Evolutionary conservation across 2,888 invertebrate species (phyloP).

Genomic region (Empis livida): DNA sequence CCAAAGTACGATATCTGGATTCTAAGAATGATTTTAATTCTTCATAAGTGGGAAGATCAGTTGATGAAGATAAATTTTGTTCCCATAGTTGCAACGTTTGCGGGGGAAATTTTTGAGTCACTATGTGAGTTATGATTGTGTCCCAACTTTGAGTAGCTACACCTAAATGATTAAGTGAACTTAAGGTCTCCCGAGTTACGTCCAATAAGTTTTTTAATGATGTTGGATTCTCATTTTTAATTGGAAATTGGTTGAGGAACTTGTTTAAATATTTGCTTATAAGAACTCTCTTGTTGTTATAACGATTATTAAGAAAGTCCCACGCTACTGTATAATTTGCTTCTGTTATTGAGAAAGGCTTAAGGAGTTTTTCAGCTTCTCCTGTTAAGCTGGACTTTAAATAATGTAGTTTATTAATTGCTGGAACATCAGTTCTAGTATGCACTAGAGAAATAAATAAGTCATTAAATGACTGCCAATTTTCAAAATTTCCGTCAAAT

Average conservation of each 20-base stretch:
- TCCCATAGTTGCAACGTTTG: too few species aligned
- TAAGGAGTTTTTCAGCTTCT: neutral
- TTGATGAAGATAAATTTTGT: too few species aligned
- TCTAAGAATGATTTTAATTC: too few species aligned
- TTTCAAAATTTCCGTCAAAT: neutral
- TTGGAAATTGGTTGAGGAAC: neutral
- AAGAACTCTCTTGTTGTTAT: neutral
- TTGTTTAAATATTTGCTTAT: neutral
- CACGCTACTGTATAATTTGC: neutral
- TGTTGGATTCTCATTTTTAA: too few species aligned
- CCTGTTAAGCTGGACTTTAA: neutral
- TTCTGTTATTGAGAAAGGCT: neutral
- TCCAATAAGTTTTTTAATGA: too few species aligned
- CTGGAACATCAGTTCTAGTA: neutral
- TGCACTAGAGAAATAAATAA: neutral
- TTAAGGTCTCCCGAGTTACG: too few species aligned
- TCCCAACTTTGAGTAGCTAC: too few species aligned
- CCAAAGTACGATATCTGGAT: too few species aligned
- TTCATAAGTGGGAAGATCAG: too few species aligned
- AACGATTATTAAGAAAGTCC: neutral
- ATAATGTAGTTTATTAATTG: slow-evolving; percentile 1
- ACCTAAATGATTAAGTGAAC: too few species aligned
- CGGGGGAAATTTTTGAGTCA: too few species aligned
- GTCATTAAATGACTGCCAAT: neutral
- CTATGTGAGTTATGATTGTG: too few species aligned